Base-by-base conservation (phyloP, 1,140 invertebrate species). In the Nephila pilipes region DNA sequence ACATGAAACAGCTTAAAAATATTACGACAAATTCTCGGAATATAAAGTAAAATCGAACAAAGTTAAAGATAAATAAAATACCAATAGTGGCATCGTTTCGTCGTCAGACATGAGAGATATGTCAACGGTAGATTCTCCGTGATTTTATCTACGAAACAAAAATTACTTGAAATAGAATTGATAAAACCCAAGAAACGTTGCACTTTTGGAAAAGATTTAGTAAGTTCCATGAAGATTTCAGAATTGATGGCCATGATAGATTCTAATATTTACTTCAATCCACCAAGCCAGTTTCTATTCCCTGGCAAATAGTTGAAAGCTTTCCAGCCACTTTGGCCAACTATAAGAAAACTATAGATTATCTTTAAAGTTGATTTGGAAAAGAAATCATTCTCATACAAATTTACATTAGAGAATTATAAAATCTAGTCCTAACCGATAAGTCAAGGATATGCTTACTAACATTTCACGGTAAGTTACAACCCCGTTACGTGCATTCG, bases 381-480 rank as follows among this genome's bases (percentile, higher is more conserved):
- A n/a, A 90, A 58, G 46, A 90, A 90, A 80, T 46, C 12, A 12
- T 60, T 18, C 69, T 58, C 16, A 80, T 80, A 4, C 88, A 90
- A 90, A 25, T 60, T 2, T 90, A 58, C 36, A 69, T 90, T 14
- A 55, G 65, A 5, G 75, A 80, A 1, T 32, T 90, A 14, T 20
- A 80, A 54, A n/a, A 90, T 25, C 18, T 90, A 1, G 29, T 80
- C 4, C 55, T 81, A 32, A 22, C 2, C 8, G n/a, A n/a, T n/a
- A 60, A n/a, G 6, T 22, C 18, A 1, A 58, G 22, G 57, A 32
- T 20, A 0, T 20, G 80, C 12, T 79, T 32, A 0, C 38, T 10
- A 20, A 69, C 85, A 10, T 20, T 90, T 2, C 80, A 90, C 3
- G 69, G 57, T 79, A 79, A 90, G 29, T 18, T 90, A 1, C 69